Evolutionary conservation across 2,888 invertebrate species (phyloP), one percentile per base, ranked within the genome.

Genomic region (Amphipyra berbera): DNA sequence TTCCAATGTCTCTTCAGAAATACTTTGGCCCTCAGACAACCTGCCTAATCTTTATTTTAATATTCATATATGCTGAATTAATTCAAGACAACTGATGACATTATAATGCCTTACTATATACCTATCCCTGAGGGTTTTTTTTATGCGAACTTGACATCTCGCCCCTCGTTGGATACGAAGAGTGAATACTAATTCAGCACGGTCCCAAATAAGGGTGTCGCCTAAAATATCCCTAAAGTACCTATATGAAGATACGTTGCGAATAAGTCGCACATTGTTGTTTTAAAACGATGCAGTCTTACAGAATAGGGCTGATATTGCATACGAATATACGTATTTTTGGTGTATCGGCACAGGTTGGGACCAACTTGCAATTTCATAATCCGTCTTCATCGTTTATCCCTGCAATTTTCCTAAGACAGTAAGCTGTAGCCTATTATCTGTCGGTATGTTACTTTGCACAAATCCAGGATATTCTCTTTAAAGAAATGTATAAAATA

Each of bases 141-240:
- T 57, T 54, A 54, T 44, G 40, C 50, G 48, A 70, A 75, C 54
- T 76, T 72, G 63, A 70, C 79, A 78, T 74, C 68, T 68, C 74
- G 27, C 70, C 69, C 65, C 65, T 61, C 60, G 37, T 47, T 44
- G 37, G 46, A 47, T 61, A 69, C 76, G 70, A 61, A 55, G 54
- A 70, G 44, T 68, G 79, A 81, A 79, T 79, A 78, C 65, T 73
- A 78, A 81, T 71, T 62, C 49, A 40, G 45, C 38, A 61, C 46
- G 57, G 44, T 57, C 45, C 61, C 35, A 42, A 61, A 54, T 12
- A 42, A 45, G 49, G 38, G 52, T 30, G 50, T 48, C 40, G 62
- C 44, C 40, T 52, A 71, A 62, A 70, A 50, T 59, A 55, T 61
- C 14, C 30, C 21, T 38, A 48, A 54, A 74, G 21, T 48, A 48